phyloP scores from a whole-genome alignment of 30 jellyfish, hydroid and myxozoan genomes.

The Haliclystus octoradiatus region DNA sequence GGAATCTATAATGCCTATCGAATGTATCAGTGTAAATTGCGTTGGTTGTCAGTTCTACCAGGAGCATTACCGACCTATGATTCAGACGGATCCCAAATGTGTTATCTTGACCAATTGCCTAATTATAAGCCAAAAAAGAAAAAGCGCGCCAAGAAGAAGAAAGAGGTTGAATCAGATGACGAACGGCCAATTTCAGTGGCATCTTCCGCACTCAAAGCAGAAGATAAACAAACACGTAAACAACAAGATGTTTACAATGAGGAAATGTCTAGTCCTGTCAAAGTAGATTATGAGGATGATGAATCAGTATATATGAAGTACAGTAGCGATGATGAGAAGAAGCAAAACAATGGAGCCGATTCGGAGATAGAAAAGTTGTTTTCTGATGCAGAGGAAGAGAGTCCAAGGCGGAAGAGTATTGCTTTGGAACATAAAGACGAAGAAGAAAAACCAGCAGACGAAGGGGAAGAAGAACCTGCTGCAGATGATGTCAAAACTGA shows the following conservation, averaged over 20 bases:
- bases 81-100: neutral
- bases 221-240: slow-evolving; percentile 7
- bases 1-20: slow-evolving; percentile 51
- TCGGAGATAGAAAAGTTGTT: slow-evolving; percentile 5
- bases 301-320: slow-evolving; percentile 13
- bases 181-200: slow-evolving; percentile 18
- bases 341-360: slow-evolving; percentile 7
- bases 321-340: neutral
- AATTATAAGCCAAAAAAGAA: neutral
- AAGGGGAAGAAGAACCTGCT: slow-evolving; percentile 35
- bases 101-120: neutral
- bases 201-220: neutral
- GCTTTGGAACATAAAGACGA: slow-evolving; percentile 25
- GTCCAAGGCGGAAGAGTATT: slow-evolving; percentile 25
- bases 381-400: slow-evolving; percentile 19
- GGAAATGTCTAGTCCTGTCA: slow-evolving; percentile 6
- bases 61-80: neutral
- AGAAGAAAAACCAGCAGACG: slow-evolving; percentile 40
- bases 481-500: slow-evolving; percentile 28
- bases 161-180: too few relatives aligned
- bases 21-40: slow-evolving; percentile 32
- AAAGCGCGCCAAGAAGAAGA: neutral
- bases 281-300: neutral
- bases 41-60: slow-evolving; percentile 18
- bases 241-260: neutral